Base-by-base conservation (phyloP, 2,113 vertebrate species). In the Thymallus thymallus region DNA sequence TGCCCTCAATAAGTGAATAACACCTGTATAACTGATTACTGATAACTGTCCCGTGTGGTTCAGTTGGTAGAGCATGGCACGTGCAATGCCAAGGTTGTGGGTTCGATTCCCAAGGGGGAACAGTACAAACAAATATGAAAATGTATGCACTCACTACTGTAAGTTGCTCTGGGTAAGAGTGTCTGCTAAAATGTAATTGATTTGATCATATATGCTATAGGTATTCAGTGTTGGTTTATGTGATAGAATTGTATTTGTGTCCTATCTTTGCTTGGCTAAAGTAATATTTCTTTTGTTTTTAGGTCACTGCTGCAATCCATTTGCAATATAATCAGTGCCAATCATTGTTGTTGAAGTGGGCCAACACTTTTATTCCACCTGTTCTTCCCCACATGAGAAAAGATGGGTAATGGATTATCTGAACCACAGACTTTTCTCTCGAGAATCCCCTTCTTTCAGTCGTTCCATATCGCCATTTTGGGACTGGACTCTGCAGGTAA, bases 371-470 rank as follows among this genome's bases (percentile, higher is more conserved):
- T 20, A 41, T 22, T 45, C 69, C 51, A 2, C 29, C 64, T 41
- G 23, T 77, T 41, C 7, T 41, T 41, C 20, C 23, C 82, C 86
- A 72, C 85, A 89, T 89, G 88, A 81, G 80, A 82, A 91, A 95
- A 94, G 84, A 99, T 99, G 97, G 98, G 98, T 92, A 99, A 98
- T 94, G 94, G 96, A 92, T 91, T 96, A 73, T 99, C 98, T 69
- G 96, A 97, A 85, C 96, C 96, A 86, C 92, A 93, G 67, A 88
- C 93, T 73, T 90, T 96, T 84, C 86, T 97, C 24, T 94, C 95
- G 13, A 94, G 86, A 83, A 85, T 98, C 55, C 94, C 96, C 0
- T 91, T 95, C 4, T 96, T 97, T 89, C 96, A 96, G 87, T 95
- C 95, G 35, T 94, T 96, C 71, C 98, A 99, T 89, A 97, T 99